phyloP scores from a whole-genome alignment of 2,797 vertebrate genomes.

The Micromesistius poutassou region DNA sequence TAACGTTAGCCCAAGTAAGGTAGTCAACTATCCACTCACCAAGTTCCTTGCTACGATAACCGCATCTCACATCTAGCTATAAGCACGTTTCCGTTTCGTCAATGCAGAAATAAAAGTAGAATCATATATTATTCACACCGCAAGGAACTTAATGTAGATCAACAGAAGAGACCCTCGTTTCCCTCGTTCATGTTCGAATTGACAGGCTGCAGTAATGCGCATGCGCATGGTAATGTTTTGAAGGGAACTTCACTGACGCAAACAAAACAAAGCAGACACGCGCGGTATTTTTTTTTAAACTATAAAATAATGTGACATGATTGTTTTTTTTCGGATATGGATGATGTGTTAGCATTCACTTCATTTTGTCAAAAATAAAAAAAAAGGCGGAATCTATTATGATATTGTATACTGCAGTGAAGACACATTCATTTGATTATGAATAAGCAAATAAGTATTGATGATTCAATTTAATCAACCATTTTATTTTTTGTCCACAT shows the following conservation, averaged over 20 bases:
- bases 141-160: not conserved
- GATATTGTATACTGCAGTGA: not conserved
- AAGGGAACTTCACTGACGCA: not conserved
- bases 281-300: too few species aligned
- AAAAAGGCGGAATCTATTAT: not conserved
- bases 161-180: conserved; percentile 25
- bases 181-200: conserved; percentile 56
- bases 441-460: not conserved
- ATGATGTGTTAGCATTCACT: not conserved
- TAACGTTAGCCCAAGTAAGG: not conserved
- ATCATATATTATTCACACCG: not conserved
- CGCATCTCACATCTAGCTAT: not conserved
- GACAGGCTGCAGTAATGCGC: conserved; percentile 18
- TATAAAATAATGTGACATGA: too few species aligned
- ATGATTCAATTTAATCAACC: not conserved
- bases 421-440: not conserved
- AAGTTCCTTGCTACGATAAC: not conserved
- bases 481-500: not conserved
- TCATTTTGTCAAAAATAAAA: not conserved
- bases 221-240: conserved; percentile 22
- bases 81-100: not conserved
- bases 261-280: not conserved
- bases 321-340: not conserved
- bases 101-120: not conserved
- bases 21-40: not conserved